Percentiles rank a stretch among this genome's conserved stretches.
Conservation (phyloP, 2,888 invertebrate genomes). For the Pomacea canaliculata region DNA sequence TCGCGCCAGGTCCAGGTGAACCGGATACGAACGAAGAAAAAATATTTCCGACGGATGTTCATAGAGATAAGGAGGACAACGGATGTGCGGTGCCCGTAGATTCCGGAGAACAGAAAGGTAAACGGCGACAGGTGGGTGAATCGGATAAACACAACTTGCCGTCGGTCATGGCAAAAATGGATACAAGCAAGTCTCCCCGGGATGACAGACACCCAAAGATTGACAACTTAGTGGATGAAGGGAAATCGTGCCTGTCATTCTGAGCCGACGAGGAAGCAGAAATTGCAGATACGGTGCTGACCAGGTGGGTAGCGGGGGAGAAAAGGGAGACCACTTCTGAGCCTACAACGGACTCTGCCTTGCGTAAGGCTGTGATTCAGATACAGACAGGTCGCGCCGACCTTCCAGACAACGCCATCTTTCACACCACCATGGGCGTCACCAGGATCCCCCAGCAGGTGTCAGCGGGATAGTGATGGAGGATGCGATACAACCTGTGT, state of each 20-base stretch:
- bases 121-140: conserved; percentile 17
- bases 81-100: conserved; percentile 13
- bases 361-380: conserved; percentile 29
- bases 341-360: conserved; percentile 1
- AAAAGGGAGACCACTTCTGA: background rate
- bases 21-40: conserved; percentile 27
- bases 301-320: conserved; percentile 17
- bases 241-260: conserved; percentile 33
- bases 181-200: background rate
- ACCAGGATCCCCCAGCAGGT: conserved; percentile 2
- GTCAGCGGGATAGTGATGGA: conserved; percentile 9
- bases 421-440: conserved; percentile 22
- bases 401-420: conserved; percentile 13
- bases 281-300: conserved; percentile 21
- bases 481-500: conserved; percentile 33
- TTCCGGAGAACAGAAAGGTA: background rate
- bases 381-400: conserved; percentile 6
- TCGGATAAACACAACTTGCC: conserved; percentile 30
- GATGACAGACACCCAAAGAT: background rate
- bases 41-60: conserved; percentile 29
- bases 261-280: conserved; percentile 30
- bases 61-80: conserved; percentile 28
- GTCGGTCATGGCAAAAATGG: conserved; percentile 23
- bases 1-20: no score
- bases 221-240: conserved; percentile 14